A percentile compares a stretch with the other conserved stretches of the same genome.
phyloP scores from a whole-genome alignment of 2,888 invertebrate species.

The Rhorus exstirpatorius region DNA sequence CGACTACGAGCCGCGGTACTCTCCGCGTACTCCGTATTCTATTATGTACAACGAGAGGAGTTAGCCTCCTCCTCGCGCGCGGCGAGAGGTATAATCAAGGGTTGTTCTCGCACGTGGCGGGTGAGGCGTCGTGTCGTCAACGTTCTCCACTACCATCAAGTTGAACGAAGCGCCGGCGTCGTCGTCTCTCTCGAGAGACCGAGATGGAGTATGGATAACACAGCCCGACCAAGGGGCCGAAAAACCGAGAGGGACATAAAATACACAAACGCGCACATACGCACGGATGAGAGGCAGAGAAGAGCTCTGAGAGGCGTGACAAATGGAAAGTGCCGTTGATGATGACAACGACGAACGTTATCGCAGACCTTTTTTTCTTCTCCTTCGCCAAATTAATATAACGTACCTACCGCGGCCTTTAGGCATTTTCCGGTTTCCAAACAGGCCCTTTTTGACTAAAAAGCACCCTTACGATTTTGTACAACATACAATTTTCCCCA shows the following conservation, averaged over 20 bases:
- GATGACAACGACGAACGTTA: constrained; percentile 30
- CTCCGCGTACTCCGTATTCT: constrained; percentile 40
- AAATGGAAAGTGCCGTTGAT: constrained; percentile 64
- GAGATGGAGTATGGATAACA: constrained; percentile 19
- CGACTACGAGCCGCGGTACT: constrained; percentile 45
- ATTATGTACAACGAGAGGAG: constrained; percentile 41
- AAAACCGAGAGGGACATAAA: constrained; percentile 11
- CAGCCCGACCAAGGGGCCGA: background rate
- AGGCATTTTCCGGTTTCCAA: too few species aligned
- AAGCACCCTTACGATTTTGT: too few species aligned
- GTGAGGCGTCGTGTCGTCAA: constrained; percentile 26
- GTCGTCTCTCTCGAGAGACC: background rate
- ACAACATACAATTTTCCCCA: too few species aligned
- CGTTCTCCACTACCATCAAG: background rate
- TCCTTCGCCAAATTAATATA: background rate
- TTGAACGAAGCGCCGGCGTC: constrained; percentile 25
- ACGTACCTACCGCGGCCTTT: too few species aligned
- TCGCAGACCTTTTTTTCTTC: background rate
- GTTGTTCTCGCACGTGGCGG: constrained; percentile 11
- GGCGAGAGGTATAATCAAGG: constrained; percentile 58
- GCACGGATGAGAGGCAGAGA: constrained; percentile 4
- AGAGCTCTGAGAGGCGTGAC: constrained; percentile 55
- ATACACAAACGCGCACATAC: background rate
- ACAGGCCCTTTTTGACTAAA: too few species aligned
- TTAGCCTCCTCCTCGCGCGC: too few species aligned